These are phyloP conservation scores for Drosophila leontia DNA, from an alignment of 1,140 invertebrate species.

Conservation along the genomic window DNA sequence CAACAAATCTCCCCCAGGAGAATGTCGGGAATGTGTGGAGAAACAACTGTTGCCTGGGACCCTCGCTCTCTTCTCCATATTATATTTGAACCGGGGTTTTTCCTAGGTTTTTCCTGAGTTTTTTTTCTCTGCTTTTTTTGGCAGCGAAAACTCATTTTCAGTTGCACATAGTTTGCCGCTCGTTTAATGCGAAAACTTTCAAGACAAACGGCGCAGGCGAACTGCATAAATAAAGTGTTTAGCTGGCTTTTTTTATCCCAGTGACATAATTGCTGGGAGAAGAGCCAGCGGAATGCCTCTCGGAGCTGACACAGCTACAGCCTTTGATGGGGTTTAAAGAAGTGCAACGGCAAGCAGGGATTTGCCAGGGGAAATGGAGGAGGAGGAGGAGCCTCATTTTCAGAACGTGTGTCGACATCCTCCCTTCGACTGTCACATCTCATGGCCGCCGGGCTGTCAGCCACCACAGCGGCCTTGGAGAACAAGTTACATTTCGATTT, in stretches of 20 bases:
- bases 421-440: conserved; percentile 40
- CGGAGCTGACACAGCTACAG: conserved; percentile 11
- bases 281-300: not conserved
- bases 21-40: conserved; percentile 17
- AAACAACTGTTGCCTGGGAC: conserved; percentile 40
- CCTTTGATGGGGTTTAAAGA: conserved; percentile 24
- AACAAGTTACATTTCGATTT: conserved; percentile 80
- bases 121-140: conserved; percentile 11
- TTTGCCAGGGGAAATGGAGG: conserved; percentile 4
- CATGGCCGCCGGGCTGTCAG: conserved; percentile 70
- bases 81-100: conserved; percentile 2
- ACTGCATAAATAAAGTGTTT: conserved; percentile 79
- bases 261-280: conserved; percentile 67
- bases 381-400: conserved; percentile 6
- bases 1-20: conserved; percentile 23
- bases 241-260: conserved; percentile 59
- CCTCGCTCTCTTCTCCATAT: not conserved
- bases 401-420: conserved; percentile 6
- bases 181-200: conserved; percentile 79
- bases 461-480: conserved; percentile 50
- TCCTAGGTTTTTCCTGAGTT: not conserved
- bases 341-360: conserved; percentile 24
- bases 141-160: conserved; percentile 55
- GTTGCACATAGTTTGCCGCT: conserved; percentile 71
- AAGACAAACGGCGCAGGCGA: conserved; percentile 66